Percentiles rank a stretch among this genome's conserved stretches.
Evolutionary conservation across 2,113 vertebrate genomes (phyloP).

Genomic region (Neolamprologus brichardi): DNA sequence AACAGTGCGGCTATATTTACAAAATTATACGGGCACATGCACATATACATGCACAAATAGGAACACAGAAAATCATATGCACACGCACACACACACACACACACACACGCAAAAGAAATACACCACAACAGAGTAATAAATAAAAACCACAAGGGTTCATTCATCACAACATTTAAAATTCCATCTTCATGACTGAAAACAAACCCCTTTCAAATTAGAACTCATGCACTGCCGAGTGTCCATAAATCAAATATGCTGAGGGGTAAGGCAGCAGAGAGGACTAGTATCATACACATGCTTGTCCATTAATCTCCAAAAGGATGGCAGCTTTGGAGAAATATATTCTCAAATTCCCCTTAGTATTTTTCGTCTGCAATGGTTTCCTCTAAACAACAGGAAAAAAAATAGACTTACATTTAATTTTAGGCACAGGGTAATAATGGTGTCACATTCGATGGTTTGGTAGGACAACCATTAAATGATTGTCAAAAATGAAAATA

Average conservation of each 20-base stretch:
- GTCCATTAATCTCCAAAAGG: slow-evolving; percentile 62
- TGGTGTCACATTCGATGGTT: not conserved
- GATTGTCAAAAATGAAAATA: not conserved
- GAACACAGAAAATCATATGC: not conserved
- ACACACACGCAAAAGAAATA: not conserved
- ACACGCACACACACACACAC: not conserved
- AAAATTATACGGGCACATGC: not conserved
- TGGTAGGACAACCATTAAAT: not conserved
- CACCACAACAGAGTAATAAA: slow-evolving; percentile 31
- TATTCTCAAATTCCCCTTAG: slow-evolving; percentile 28
- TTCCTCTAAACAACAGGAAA: slow-evolving; percentile 17
- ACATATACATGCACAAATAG: not conserved
- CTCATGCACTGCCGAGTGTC: slow-evolving; percentile 56
- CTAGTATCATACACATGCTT: slow-evolving; percentile 33
- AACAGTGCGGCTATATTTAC: not conserved
- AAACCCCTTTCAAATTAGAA: slow-evolving; percentile 64
- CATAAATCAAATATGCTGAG: slow-evolving; percentile 62
- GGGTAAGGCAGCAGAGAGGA: slow-evolving; percentile 33
- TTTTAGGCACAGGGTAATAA: slow-evolving; percentile 19
- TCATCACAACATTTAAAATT: slow-evolving; percentile 70
- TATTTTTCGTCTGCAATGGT: slow-evolving; percentile 17
- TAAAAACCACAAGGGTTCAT: slow-evolving; percentile 49
- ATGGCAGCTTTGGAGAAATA: slow-evolving; percentile 47
- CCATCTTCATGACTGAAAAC: slow-evolving; percentile 67
- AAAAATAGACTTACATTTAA: slow-evolving; percentile 14